Percentiles rank a stretch among this genome's conserved stretches.
These are phyloP conservation scores for Drosophila guanche DNA, from an alignment of 1,140 invertebrate species.

Conservation along the genomic window DNA sequence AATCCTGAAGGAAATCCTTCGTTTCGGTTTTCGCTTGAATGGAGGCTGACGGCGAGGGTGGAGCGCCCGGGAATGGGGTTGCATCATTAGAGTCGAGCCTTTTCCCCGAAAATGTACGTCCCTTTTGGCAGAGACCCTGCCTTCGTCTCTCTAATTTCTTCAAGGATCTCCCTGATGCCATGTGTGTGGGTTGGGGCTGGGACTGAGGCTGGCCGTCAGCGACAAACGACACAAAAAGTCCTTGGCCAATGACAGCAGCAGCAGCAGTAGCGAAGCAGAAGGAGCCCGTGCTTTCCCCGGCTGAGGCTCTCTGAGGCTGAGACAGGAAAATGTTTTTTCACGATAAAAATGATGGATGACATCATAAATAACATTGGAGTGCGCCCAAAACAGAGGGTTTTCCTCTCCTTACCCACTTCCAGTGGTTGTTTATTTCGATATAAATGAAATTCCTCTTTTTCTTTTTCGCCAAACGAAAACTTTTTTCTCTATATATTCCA, in stretches of 20 bases:
- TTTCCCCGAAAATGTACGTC: conserved; percentile 70
- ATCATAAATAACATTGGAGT: conserved; percentile 83
- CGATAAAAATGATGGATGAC: conserved; percentile 84
- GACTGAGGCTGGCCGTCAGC: conserved; percentile 50
- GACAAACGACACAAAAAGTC: conserved; percentile 78
- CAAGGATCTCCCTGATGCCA: conserved; percentile 57
- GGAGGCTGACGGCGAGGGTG: conserved; percentile 47
- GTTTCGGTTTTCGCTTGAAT: conserved; percentile 66
- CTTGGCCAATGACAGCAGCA: conserved; percentile 74
- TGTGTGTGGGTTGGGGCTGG: conserved; percentile 35
- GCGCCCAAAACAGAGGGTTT: conserved; percentile 79
- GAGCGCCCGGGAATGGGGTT: conserved; percentile 37
- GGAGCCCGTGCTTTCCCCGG: conserved; percentile 35
- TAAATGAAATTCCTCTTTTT: conserved; percentile 80
- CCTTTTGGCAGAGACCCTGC: conserved; percentile 66
- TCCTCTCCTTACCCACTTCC: conserved; percentile 20
- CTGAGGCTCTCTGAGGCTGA: conserved; percentile 67
- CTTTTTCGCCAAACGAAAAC: conserved; percentile 65
- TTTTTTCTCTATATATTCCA: conserved; percentile 51
- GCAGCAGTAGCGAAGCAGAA: conserved; percentile 24
- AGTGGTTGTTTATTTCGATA: conserved; percentile 83
- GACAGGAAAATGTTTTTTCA: conserved; percentile 84
- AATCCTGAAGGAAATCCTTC: conserved; percentile 39
- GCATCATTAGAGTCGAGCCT: conserved; percentile 76
- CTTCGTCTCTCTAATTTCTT: conserved; percentile 75